Percentiles rank a stretch among this genome's conserved stretches.
phyloP scores from a whole-genome alignment of 2,797 vertebrate species.

The Sparus aurata region DNA sequence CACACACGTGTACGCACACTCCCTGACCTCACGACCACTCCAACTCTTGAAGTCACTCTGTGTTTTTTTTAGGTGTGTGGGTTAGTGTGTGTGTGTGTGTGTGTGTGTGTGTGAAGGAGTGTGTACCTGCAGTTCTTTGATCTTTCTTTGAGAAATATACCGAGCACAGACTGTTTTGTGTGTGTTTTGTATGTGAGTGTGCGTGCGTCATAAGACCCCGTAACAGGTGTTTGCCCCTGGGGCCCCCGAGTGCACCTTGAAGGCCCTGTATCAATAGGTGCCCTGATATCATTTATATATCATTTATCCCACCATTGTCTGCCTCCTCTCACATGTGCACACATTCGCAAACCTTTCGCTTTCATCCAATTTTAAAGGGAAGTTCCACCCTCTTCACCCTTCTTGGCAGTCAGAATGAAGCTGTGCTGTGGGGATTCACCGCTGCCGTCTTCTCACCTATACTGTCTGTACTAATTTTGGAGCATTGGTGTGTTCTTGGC shows the following conservation, averaged over 20 bases:
- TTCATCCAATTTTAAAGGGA: slow-evolving; percentile 43
- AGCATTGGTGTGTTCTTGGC: slow-evolving; percentile 44
- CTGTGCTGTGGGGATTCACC: slow-evolving; percentile 61
- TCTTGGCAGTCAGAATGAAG: slow-evolving; percentile 68
- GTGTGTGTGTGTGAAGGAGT: not conserved
- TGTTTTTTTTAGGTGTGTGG: not conserved
- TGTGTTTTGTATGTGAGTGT: slow-evolving; percentile 10
- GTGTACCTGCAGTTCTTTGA: slow-evolving; percentile 31
- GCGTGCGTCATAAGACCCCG: slow-evolving; percentile 14
- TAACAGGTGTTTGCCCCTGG: slow-evolving; percentile 69
- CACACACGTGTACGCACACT: slow-evolving; percentile 12
- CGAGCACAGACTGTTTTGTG: slow-evolving; percentile 1
- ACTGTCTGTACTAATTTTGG: slow-evolving; percentile 59
- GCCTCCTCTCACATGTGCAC: slow-evolving; percentile 44
- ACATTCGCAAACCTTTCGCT: slow-evolving; percentile 34
- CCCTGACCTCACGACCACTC: not conserved
- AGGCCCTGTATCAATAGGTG: slow-evolving; percentile 14
- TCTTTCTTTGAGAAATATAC: slow-evolving; percentile 9
- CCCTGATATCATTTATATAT: slow-evolving; percentile 44
- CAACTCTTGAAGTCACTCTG: slow-evolving; percentile 5
- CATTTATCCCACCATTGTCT: slow-evolving; percentile 37
- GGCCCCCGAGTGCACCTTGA: slow-evolving; percentile 34
- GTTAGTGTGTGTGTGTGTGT: not conserved
- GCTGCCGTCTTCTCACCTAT: slow-evolving; percentile 60
- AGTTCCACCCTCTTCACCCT: slow-evolving; percentile 36